Evolutionary conservation across 2,797 vertebrate species (phyloP), one percentile per base, ranked within the genome.

Genomic region (Netta rufina): DNA sequence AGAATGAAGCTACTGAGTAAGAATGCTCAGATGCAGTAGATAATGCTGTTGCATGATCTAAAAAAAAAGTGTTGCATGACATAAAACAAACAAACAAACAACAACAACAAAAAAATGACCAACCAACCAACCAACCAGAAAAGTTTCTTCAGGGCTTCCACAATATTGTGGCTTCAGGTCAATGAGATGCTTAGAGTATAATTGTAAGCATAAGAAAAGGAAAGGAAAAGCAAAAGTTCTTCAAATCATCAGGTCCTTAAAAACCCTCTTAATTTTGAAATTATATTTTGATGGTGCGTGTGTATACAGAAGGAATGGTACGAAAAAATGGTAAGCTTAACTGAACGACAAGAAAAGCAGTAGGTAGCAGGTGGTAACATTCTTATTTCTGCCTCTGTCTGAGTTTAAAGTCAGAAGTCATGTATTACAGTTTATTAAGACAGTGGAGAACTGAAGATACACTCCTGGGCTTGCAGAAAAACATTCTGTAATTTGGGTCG

Each of bases 391-490:
- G 27, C 25, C 4, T 72, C 49, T 69, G 43, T 69, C 49, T 69
- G 49, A 76, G 22, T 82, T 91, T 71, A 41, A 33, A 38, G 57
- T 76, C 39, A 57, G 39, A 91, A 90, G 53, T 51, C 2, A 4
- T 61, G n/a, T 76, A 75, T 45, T 82, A 20, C 16, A 53, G 64
- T 91, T 84, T 69, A 85, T 86, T 87, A 79, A 90, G 77, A 85
- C 17, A 27, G n/a, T 5, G 19, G 19, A 80, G 80, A 92, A 85
- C 27, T 70, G 54, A 21, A 88, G 49, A 49, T 21, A 60, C 0
- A 1, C 6, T 89, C 19, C 47, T 33, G 33, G 41, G 38, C n/a
- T 85, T 89, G 45, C 51, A 56, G 49, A 79, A 88, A 87, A 90
- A 25, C 27, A 47, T 71, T 51, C 27, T 62, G 62, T 43, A 67